Evolutionary conservation across 2,888 invertebrate genomes (phyloP).

Genomic region (Nomada ferruginata): DNA sequence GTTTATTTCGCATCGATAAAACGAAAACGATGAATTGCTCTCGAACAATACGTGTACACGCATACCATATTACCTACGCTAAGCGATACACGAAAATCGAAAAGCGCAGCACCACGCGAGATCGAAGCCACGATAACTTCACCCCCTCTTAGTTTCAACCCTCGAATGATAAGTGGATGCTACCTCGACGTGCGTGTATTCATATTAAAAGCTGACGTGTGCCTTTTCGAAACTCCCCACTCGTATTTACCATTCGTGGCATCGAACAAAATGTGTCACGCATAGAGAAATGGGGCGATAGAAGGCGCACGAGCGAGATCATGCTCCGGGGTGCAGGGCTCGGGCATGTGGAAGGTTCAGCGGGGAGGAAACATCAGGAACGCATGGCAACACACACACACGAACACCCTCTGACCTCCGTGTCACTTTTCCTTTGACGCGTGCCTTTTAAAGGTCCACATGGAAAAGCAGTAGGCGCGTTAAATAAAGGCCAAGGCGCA

Average conservation of each 20-base stretch:
- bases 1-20: too few relatives aligned
- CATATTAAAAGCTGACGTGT: slow-evolving; percentile 31
- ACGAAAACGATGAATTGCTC: too few relatives aligned
- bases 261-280: slow-evolving; percentile 48
- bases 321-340: slow-evolving; percentile 19
- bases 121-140: background rate
- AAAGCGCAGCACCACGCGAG: background rate
- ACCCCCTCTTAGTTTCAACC: background rate
- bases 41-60: too few relatives aligned
- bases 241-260: slow-evolving; percentile 23
- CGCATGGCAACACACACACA: background rate
- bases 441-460: slow-evolving; percentile 59
- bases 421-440: slow-evolving; percentile 41
- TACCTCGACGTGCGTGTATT: background rate
- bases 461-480: slow-evolving; percentile 44
- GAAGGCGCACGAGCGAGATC: slow-evolving; percentile 44
- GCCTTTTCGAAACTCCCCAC: slow-evolving; percentile 27
- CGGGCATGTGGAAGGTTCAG: slow-evolving; percentile 56
- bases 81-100: background rate
- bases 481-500: slow-evolving; percentile 47
- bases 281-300: slow-evolving; percentile 2
- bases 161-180: slow-evolving; percentile 8
- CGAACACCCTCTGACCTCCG: background rate
- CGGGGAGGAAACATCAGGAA: slow-evolving; percentile 46
- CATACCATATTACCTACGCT: too few relatives aligned